Percentiles rank a stretch among this genome's conserved stretches.
Conservation (phyloP, 2,888 invertebrate species). For the Lobophora halterata region DNA sequence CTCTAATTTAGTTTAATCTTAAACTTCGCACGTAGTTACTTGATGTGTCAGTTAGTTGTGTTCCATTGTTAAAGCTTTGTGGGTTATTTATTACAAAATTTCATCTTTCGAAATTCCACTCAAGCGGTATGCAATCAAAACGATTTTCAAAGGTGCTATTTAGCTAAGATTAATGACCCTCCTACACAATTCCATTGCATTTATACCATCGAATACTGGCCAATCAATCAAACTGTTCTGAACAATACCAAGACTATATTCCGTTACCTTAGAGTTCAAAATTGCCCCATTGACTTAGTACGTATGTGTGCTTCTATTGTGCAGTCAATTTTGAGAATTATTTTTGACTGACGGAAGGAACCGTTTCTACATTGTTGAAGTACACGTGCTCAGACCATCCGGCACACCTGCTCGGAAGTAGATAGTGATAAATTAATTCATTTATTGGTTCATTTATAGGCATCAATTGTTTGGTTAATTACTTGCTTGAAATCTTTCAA, state of each 20-base stretch:
- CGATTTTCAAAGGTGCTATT: conserved; percentile 36
- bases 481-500: background rate
- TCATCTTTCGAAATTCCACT: conserved; percentile 7
- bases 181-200: conserved; percentile 44
- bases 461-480: conserved; percentile 7
- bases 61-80: too few relatives aligned
- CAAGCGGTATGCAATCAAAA: conserved; percentile 12
- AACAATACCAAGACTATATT: conserved; percentile 24
- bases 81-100: too few relatives aligned
- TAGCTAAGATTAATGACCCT: conserved; percentile 51
- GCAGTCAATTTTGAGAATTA: conserved; percentile 30
- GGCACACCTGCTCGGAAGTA: conserved; percentile 57
- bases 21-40: too few relatives aligned
- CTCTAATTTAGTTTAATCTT: too few relatives aligned
- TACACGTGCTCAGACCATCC: conserved; percentile 55
- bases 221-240: conserved; percentile 51
- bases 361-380: conserved; percentile 40
- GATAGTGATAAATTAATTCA: conserved; percentile 47
- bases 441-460: conserved; percentile 39
- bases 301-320: conserved; percentile 17
- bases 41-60: too few relatives aligned
- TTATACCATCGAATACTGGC: conserved; percentile 47
- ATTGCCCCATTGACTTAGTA: conserved; percentile 11
- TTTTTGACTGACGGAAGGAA: conserved; percentile 53
- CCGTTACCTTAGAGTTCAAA: conserved; percentile 8